Conservation (phyloP, 1,140 invertebrate species). For the Polyergus mexicanus region DNA sequence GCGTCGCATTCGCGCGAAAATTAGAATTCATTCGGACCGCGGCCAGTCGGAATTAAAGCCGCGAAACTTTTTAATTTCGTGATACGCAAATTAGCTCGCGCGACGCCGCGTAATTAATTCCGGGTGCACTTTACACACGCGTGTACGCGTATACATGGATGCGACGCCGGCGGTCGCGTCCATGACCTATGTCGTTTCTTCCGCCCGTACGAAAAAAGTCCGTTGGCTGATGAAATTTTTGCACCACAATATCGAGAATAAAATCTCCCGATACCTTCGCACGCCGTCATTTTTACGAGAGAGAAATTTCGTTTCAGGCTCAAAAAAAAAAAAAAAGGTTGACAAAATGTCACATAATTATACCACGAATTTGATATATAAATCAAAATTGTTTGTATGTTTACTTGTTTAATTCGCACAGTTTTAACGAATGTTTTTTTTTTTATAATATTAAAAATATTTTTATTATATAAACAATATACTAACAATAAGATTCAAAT, state of each 20-base stretch:
- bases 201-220: slow-evolving; percentile 50
- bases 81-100: slow-evolving; percentile 78
- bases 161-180: slow-evolving; percentile 23
- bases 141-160: slow-evolving; percentile 26
- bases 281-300: slow-evolving; percentile 22
- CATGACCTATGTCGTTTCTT: slow-evolving; percentile 36
- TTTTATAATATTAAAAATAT: not conserved
- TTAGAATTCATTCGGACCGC: slow-evolving; percentile 73
- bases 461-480: not conserved
- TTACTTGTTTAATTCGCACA: not conserved
- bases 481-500: too few species aligned
- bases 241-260: slow-evolving; percentile 38
- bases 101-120: slow-evolving; percentile 78
- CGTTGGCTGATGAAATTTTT: slow-evolving; percentile 77
- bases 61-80: slow-evolving; percentile 80
- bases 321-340: too few species aligned
- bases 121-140: slow-evolving; percentile 70
- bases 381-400: not conserved
- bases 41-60: slow-evolving; percentile 73
- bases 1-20: slow-evolving; percentile 60
- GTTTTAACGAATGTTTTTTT: not conserved
- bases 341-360: slow-evolving; percentile 5
- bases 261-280: slow-evolving; percentile 52
- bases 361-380: not conserved
- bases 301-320: slow-evolving; percentile 8